These are phyloP conservation scores for Platichthys flesus DNA, from an alignment of 2,113 vertebrate genomes.

Conservation along the genomic window DNA sequence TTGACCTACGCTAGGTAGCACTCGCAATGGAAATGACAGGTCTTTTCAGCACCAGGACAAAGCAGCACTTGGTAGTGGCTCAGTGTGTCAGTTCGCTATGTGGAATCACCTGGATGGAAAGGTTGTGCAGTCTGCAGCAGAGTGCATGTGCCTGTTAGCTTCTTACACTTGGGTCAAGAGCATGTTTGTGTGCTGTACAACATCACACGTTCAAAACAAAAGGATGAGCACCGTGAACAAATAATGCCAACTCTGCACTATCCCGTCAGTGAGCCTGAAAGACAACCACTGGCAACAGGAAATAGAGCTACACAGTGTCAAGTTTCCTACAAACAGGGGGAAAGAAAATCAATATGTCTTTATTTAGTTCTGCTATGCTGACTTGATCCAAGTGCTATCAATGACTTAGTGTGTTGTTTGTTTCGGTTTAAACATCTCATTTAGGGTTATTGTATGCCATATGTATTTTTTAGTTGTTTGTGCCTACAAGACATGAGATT, in stretches of 20 bases:
- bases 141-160: slow-evolving; percentile 18
- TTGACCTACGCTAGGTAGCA: background rate
- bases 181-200: slow-evolving; percentile 8
- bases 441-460: slow-evolving; percentile 1
- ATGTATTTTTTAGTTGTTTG: background rate
- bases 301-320: slow-evolving; percentile 66
- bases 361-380: slow-evolving; percentile 11
- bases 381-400: background rate
- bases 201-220: slow-evolving; percentile 40
- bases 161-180: slow-evolving; percentile 46
- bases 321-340: slow-evolving; percentile 62
- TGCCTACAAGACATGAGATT: background rate
- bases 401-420: background rate
- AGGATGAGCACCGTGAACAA: slow-evolving; percentile 44
- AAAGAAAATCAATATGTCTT: slow-evolving; percentile 40
- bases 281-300: slow-evolving; percentile 72
- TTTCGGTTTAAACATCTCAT: slow-evolving; percentile 10
- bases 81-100: too few relatives aligned
- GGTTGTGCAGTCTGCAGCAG: background rate
- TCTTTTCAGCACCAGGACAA: background rate
- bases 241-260: slow-evolving; percentile 70
- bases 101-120: background rate
- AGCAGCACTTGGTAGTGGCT: background rate
- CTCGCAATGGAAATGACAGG: background rate
- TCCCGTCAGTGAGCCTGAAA: slow-evolving; percentile 58